These are phyloP conservation scores for Dolichopus griseipennis DNA, from an alignment of 2,888 invertebrate genomes.

Conservation along the genomic window DNA sequence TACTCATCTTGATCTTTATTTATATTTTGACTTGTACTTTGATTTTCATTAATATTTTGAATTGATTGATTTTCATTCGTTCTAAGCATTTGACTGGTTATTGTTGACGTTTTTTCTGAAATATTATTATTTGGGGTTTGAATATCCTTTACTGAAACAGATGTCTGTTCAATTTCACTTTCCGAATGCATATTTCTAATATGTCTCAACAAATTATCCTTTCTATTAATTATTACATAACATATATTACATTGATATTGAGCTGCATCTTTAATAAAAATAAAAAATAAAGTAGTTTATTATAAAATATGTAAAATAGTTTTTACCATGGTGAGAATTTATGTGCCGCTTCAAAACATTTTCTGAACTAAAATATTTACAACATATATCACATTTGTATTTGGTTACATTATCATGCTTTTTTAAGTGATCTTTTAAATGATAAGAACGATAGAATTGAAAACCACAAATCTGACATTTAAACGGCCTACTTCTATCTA, in stretches of 20 bases:
- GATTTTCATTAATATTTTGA: no score
- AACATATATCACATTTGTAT: constrained; percentile 56
- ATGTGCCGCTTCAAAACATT: constrained; percentile 62
- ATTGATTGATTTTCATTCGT: no score
- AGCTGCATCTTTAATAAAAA: constrained; percentile 49
- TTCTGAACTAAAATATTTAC: constrained; percentile 56
- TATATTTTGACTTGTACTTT: no score
- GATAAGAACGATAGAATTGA: constrained; percentile 51
- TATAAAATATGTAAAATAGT: constrained; percentile 2
- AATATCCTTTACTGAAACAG: no score
- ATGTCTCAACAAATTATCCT: constrained; percentile 70
- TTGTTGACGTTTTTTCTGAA: no score
- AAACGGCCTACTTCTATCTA: constrained; percentile 43
- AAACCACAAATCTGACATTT: constrained; percentile 54
- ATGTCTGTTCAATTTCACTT: no score
- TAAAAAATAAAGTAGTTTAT: constrained; percentile 21
- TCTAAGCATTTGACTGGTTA: no score
- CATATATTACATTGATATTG: constrained; percentile 65
- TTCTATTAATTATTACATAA: constrained; percentile 59
- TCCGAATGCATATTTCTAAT: constrained; percentile 65
- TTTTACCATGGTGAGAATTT: constrained; percentile 57
- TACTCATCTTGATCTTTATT: no score
- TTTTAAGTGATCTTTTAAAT: constrained; percentile 49
- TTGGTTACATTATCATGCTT: constrained; percentile 48
- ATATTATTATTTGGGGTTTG: no score